These are phyloP conservation scores for Pagrus major DNA, from an alignment of 2,113 vertebrate species.

Conservation along the genomic window DNA sequence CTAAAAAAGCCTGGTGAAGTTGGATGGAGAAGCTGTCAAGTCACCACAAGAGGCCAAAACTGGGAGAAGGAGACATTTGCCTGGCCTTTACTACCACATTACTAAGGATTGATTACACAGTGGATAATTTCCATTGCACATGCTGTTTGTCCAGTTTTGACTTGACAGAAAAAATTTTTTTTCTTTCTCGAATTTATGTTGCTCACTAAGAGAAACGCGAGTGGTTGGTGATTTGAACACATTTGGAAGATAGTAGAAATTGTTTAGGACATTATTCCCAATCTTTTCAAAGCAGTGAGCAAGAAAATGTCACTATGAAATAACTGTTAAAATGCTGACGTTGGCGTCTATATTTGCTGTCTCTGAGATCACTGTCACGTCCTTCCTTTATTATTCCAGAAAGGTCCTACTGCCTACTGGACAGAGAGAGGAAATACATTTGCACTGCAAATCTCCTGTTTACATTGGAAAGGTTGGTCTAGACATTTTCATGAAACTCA, in stretches of 20 bases:
- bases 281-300: conserved; percentile 14
- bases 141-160: conserved; percentile 43
- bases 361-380: conserved; percentile 22
- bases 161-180: conserved; percentile 21
- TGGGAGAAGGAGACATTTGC: conserved; percentile 20
- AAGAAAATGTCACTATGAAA: conserved; percentile 20
- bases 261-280: conserved; percentile 42
- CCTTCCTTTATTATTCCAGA: conserved; percentile 15
- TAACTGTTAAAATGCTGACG: conserved; percentile 19
- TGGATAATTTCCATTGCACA: conserved; percentile 51
- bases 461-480: neutral
- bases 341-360: conserved; percentile 11
- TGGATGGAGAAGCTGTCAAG: neutral
- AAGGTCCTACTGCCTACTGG: neutral
- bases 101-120: conserved; percentile 19
- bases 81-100: conserved; percentile 22
- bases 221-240: conserved; percentile 31
- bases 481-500: neutral
- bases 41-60: conserved; percentile 28
- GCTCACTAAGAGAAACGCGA: conserved; percentile 10
- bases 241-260: conserved; percentile 40
- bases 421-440: neutral
- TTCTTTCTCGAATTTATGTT: neutral
- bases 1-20: neutral
- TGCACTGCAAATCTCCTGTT: neutral